phyloP scores from a whole-genome alignment of 2,888 invertebrate species.

The Cheilosia grossa region DNA sequence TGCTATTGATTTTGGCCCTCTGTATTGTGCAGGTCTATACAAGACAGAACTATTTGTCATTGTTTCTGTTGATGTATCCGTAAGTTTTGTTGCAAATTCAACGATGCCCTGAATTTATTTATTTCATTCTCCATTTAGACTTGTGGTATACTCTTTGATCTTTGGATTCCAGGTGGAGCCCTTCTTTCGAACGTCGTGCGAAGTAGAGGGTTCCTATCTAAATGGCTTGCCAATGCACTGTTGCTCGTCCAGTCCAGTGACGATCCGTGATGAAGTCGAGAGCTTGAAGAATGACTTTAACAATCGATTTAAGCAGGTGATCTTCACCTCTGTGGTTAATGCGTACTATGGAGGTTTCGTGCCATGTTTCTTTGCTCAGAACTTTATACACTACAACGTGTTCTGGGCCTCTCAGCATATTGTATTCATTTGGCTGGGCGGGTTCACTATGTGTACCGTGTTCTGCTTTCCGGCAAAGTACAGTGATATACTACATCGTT shows the following conservation, averaged over 20 bases:
- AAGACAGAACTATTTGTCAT: slow-evolving; percentile 90
- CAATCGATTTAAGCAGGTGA: slow-evolving; percentile 92
- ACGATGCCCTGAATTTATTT: background rate
- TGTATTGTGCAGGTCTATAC: slow-evolving; percentile 89
- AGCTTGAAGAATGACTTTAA: slow-evolving; percentile 94
- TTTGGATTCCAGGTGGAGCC: slow-evolving; percentile 92
- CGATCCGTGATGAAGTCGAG: slow-evolving; percentile 93
- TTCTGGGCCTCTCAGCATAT: slow-evolving; percentile 93
- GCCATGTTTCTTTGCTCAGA: slow-evolving; percentile 94
- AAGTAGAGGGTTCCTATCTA: slow-evolving; percentile 82
- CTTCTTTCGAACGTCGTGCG: slow-evolving; percentile 86
- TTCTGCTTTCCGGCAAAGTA: slow-evolving; percentile 88
- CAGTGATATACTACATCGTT: slow-evolving; percentile 95
- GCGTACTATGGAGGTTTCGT: slow-evolving; percentile 95
- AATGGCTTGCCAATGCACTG: slow-evolving; percentile 89
- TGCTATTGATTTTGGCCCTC: slow-evolving; percentile 86
- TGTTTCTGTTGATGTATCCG: slow-evolving; percentile 95
- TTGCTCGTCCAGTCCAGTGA: slow-evolving; percentile 88
- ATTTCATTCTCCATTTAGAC: slow-evolving; percentile 82
- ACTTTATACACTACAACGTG: slow-evolving; percentile 91
- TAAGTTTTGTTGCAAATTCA: slow-evolving; percentile 85
- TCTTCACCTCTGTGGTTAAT: slow-evolving; percentile 91
- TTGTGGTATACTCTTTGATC: slow-evolving; percentile 90
- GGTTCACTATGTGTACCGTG: slow-evolving; percentile 90
- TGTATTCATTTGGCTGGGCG: slow-evolving; percentile 92